Evolutionary conservation across 2,888 invertebrate species (phyloP), one percentile per base, ranked within the genome.

Genomic region (Macropis europaea): DNA sequence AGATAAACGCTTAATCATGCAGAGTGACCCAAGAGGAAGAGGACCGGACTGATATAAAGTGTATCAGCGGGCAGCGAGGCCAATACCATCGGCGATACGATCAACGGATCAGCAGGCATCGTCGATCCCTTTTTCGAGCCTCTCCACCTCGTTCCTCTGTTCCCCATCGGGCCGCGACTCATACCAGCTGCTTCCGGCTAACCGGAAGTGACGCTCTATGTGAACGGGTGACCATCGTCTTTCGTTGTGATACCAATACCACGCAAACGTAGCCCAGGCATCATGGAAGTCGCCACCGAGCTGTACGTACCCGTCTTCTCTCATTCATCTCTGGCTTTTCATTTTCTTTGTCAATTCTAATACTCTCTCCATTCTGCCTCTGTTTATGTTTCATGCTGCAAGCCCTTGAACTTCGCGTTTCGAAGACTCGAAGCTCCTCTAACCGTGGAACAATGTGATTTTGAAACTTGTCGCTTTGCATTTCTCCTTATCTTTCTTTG

Each of bases 131-230:
- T n/a, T n/a, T 48, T 53, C 13, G 38, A 60, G 45, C 56, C 62
- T 60, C 73, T 62, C 63, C 42, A 57, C 40, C 61, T 45, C 56
- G 60, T 70, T 69, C 64, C 63, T 61, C 61, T 61, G 60, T 57
- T 60, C 77, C 70, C 76, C 57, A 69, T 73, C 78, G 73, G 72
- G 70, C 53, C 73, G 61, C 68, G 76, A 48, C 43, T 15, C 50
- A 36, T 30, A 50, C 62, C 90, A 54, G 87, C 90, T 36, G 91
- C 83, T 73, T 91, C 88, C 60, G 94, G 93, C 60, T 92, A 88
- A 68, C 93, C 93, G 85, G 85, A 85, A 87, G 86, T 83, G 77
- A 78, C 79, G 81, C 82, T 86, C 83, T 85, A 87, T 85, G 87
- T 83, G 84, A 87, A 86, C 86, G 60, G 57, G 54, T 76, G 70